Base-by-base conservation (phyloP, 2,888 invertebrate genomes). In the Erebia ligea region DNA sequence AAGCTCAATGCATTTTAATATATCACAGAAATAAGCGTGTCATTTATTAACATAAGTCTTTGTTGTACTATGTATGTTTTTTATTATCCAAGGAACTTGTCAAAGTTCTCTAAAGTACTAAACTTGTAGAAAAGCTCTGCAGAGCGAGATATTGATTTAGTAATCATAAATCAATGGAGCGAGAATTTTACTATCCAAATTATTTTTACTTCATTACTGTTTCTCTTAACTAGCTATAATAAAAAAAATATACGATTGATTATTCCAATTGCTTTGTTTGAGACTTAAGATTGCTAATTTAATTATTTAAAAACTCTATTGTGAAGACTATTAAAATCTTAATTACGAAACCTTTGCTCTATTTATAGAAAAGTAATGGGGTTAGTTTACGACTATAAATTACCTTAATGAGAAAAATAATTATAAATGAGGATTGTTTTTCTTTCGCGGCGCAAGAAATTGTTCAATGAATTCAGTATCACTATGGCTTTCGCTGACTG, bases 401-500 rank as follows among this genome's bases (percentile, higher is more conserved):
- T 70, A 61, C 52, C 58, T 57, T 71, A 56, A 40, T 54, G 21
- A 59, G 65, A 61, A 45, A 62, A 45, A 65, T 61, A 68, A 70
- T 62, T 48, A 48, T 48, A 11, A 61, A 2, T 45, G 19, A 19
- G 19, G 19, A 21, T 61, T 62, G 21, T 2, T 62, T 21, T 45
- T 19, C 19, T 21, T 48, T 19, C 21, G 45, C 62, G 48, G 17
- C 17, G 59, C 17, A 42, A n/a, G 5, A 40, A 34, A 62, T 48
- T 48, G 62, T 48, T 62, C 19, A 57, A 42, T 61, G 48, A 62
- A 45, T 48, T 62, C 48, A 21, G 48, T 48, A 62, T 61, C 63
- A 52, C 40, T 13, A 40, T 56, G 48, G 42, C 40, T 65, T 61
- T 54, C 58, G 69, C 54, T 58, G 64, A 58, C 65, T 70, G 85